Evolutionary conservation across 2,888 invertebrate genomes (phyloP).

Genomic region (Leucophora obtusa): DNA sequence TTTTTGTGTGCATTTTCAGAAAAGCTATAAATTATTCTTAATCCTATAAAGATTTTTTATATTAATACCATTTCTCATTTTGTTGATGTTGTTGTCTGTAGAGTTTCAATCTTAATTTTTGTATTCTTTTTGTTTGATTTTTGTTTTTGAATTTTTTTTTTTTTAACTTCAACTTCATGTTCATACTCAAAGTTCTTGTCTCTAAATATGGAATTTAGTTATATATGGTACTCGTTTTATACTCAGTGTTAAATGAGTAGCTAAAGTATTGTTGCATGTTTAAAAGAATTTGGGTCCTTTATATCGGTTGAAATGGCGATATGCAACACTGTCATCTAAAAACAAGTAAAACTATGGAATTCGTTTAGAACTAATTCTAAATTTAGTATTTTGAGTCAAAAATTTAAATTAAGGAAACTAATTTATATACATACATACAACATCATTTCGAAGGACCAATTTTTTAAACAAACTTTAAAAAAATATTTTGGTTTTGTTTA

Average conservation of each 20-base stretch:
- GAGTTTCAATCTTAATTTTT: slow-evolving; percentile 42
- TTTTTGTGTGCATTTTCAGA: slow-evolving; percentile 14
- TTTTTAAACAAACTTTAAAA: too few relatives aligned
- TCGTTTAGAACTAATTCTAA: too few relatives aligned
- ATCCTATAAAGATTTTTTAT: slow-evolving; percentile 48
- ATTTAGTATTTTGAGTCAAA: too few relatives aligned
- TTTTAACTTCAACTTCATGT: slow-evolving; percentile 17
- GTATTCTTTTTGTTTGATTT: background rate
- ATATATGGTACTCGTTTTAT: background rate
- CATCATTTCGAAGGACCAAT: too few relatives aligned
- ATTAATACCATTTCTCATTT: slow-evolving; percentile 38
- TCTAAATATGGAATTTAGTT: background rate
- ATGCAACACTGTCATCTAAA: too few relatives aligned
- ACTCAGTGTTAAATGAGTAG: background rate
- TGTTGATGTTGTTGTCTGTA: slow-evolving; percentile 18
- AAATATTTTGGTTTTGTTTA: too few relatives aligned
- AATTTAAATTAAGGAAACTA: too few relatives aligned
- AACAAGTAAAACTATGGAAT: too few relatives aligned
- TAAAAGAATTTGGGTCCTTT: too few relatives aligned
- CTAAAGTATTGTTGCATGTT: background rate
- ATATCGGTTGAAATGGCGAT: too few relatives aligned
- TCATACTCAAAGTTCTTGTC: background rate
- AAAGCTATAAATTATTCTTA: slow-evolving; percentile 48
- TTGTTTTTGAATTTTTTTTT: background rate
- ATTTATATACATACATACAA: too few relatives aligned